Percentiles rank a stretch among this genome's conserved stretches.
Conservation (phyloP, 2,888 invertebrate genomes). For the Adela reaumurella region DNA sequence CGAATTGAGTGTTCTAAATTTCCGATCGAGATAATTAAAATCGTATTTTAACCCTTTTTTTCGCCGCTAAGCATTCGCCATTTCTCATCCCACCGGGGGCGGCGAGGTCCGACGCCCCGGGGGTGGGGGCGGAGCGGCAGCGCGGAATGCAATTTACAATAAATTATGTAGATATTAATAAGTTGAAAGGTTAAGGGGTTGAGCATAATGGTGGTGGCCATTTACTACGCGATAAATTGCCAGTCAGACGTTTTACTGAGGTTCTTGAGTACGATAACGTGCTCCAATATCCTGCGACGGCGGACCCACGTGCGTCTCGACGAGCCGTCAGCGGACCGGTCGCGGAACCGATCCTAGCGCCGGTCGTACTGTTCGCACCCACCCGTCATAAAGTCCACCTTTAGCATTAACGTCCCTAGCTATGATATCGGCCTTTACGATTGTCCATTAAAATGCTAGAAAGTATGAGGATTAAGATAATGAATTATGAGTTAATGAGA, state of each 20-base stretch:
- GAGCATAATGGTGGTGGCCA: conserved; percentile 43
- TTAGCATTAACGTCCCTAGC: too few species aligned
- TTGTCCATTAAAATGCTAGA: background rate
- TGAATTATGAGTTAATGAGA: too few species aligned
- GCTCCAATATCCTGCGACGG: conserved; percentile 44
- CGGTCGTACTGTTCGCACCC: too few species aligned
- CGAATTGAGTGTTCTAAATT: background rate
- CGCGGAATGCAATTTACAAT: conserved; percentile 54
- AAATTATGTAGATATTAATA: conserved; percentile 56
- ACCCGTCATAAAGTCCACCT: too few species aligned
- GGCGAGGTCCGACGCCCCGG: conserved; percentile 29
- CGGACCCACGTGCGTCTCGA: background rate
- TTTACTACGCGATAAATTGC: conserved; percentile 54
- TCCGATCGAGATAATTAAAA: background rate
- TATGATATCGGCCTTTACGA: too few species aligned
- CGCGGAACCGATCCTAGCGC: too few species aligned
- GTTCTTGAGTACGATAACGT: conserved; percentile 41
- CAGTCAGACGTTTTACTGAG: conserved; percentile 39
- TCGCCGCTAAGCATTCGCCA: conserved; percentile 1
- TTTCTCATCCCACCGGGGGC: conserved; percentile 24
- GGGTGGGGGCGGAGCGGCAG: conserved; percentile 20
- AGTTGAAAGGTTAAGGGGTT: conserved; percentile 52
- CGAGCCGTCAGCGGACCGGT: conserved; percentile 10
- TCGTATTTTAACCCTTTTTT: background rate
- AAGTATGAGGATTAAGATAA: too few species aligned